Conservation (phyloP, 2,113 vertebrate species). For the Petaurus breviceps region DNA sequence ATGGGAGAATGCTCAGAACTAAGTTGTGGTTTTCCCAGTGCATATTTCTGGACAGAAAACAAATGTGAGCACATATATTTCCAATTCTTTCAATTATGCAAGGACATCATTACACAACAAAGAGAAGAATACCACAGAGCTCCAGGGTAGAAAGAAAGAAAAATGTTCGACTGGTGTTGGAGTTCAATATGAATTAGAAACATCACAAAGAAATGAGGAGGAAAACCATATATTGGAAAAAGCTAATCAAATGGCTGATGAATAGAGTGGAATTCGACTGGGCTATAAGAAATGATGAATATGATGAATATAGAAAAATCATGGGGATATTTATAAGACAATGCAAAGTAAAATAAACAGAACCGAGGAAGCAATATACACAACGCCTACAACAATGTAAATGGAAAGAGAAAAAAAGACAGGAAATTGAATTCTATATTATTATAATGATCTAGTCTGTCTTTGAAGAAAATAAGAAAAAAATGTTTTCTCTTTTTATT, state of each 20-base stretch:
- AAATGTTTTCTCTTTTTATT: background rate
- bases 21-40: slow-evolving; percentile 21
- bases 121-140: background rate
- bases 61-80: background rate
- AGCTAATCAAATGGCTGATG: background rate
- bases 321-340: background rate
- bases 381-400: background rate
- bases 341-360: background rate
- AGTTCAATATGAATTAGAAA: slow-evolving; percentile 34
- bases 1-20: background rate
- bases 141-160: slow-evolving; percentile 28
- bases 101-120: slow-evolving; percentile 23
- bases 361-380: background rate
- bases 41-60: background rate
- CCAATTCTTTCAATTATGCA: slow-evolving; percentile 23
- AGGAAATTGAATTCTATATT: background rate
- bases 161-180: background rate
- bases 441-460: background rate
- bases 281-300: background rate
- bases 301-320: background rate
- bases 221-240: background rate
- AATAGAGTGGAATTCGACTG: background rate
- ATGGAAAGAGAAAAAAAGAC: background rate
- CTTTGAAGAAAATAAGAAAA: background rate
- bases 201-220: background rate